Base-by-base conservation (phyloP, 2,113 vertebrate species). In the Poicephalus meyeri region DNA sequence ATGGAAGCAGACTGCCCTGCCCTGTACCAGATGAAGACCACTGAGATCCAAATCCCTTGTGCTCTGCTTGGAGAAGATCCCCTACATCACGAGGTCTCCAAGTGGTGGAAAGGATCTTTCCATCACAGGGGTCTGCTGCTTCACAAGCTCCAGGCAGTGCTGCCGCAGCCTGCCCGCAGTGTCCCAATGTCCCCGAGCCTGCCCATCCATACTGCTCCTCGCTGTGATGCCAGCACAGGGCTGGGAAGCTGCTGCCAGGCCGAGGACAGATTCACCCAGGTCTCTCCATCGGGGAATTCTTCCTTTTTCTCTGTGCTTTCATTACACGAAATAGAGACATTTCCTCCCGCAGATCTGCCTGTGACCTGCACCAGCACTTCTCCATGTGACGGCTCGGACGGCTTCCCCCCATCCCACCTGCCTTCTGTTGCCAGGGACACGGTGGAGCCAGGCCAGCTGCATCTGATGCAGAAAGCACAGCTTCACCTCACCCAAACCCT, bases 201-300 rank as follows among this genome's bases (percentile, higher is more conserved):
- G 66, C 63, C 28, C 2, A 0, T 13, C 73, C 8, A 0, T 23
- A 39, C 71, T 0, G 1, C 18, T 63, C 20, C 61, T 35, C 3
- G 1, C 83, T 35, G 71, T 0, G 0, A 4, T 5, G 3, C 53
- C 72, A 37, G 58, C 1, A 0, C 0, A 0, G 55, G 61, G 37
- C 56, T 42, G 81, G 16, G 18, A 24, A 55, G 44, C 44, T 52
- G 49, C 66, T 41, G 44, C 35, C 7, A 1, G 49, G 41, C 21
- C 26, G 33, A 58, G 56, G 13, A 58, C 21, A 35, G 33, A 16
- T 58, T 58, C 3, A n/a, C 68, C 64, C 49, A 52, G 41, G 49
- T 50, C 47, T 65, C 24, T 70, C 78, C 70, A 35, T 29, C 0
- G 1, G 8, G 18, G 42, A 64, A 28, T 41, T 58, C 19, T 53